These are phyloP conservation scores for Momotus momota DNA, from an alignment of 2,797 vertebrate genomes.

Conservation along the genomic window DNA sequence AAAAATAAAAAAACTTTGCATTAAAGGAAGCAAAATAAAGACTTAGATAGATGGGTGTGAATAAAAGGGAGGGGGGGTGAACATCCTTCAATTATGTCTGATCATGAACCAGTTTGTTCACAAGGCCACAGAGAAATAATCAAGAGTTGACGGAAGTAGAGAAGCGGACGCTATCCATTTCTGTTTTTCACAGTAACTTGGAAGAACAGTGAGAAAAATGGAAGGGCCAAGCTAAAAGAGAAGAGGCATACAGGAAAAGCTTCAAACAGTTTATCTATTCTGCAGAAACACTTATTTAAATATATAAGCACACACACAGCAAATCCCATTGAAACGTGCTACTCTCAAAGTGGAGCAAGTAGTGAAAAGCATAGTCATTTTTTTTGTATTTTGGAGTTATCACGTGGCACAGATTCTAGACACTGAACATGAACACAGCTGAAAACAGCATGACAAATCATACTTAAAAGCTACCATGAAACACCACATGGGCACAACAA, in stretches of 20 bases:
- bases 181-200: background rate
- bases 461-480: background rate
- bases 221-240: background rate
- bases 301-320: no score
- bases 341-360: background rate
- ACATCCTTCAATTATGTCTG: background rate
- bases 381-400: background rate
- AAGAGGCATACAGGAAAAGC: background rate
- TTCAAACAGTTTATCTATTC: background rate
- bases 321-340: background rate
- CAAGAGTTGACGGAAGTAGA: background rate
- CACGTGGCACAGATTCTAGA: background rate
- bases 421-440: background rate
- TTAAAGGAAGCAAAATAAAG: background rate
- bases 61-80: background rate
- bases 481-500: background rate
- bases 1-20: background rate
- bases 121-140: background rate
- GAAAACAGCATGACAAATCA: background rate
- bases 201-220: background rate
- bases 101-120: background rate
- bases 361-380: background rate
- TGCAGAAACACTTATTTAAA: background rate
- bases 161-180: background rate
- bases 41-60: background rate